phyloP scores from a whole-genome alignment of 2,888 invertebrate genomes.

The Patella pellucida region DNA sequence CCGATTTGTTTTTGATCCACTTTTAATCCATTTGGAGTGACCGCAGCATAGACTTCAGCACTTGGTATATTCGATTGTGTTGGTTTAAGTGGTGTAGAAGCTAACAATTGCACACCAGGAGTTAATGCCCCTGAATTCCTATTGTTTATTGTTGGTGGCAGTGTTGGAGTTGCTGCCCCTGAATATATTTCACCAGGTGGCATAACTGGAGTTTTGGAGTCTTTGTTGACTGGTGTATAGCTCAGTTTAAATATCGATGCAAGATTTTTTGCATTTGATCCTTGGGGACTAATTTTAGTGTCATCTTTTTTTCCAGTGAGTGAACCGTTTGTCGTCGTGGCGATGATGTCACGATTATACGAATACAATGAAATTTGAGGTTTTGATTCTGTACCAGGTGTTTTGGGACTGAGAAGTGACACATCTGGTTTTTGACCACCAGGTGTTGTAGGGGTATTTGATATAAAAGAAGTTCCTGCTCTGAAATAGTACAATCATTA shows the following conservation, averaged over 20 bases:
- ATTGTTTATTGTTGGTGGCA: not conserved
- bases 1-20: not conserved
- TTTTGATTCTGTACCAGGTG: not conserved
- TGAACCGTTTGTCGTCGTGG: not conserved
- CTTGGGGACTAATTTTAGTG: not conserved
- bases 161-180: not conserved
- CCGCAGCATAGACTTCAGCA: not conserved
- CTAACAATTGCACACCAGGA: not conserved
- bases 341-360: not conserved
- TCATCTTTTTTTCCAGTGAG: not conserved
- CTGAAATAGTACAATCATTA: too few species aligned
- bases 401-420: not conserved
- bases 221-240: not conserved
- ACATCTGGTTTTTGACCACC: not conserved
- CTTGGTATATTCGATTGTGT: not conserved
- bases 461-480: not conserved
- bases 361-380: not conserved
- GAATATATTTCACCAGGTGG: not conserved
- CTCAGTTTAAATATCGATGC: not conserved
- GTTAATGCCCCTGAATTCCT: not conserved
- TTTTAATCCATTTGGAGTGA: not conserved
- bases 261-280: not conserved
- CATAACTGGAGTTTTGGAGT: not conserved
- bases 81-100: not conserved
- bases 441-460: not conserved